Evolutionary conservation across 2,797 vertebrate genomes (phyloP), one percentile per base, ranked within the genome.

Genomic region (Clarias laeviceps): DNA sequence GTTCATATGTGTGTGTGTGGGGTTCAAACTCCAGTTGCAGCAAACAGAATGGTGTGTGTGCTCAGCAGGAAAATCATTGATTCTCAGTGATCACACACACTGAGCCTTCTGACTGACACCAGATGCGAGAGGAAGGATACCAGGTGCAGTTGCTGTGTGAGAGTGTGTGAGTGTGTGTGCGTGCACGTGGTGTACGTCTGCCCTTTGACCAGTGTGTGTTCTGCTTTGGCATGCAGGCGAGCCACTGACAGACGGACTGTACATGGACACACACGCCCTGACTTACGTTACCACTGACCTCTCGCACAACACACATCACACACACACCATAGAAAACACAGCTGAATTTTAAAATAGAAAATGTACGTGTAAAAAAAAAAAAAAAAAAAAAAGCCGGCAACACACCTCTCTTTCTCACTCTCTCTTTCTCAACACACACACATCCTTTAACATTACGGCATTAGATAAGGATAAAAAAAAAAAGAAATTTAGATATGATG

Each of bases 41-140:
- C 0, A 15, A 61, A 74, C 76, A 80, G 77, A 56, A 80, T 62
- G 54, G 54, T 18, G 66, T 74, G 66, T 80, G 82, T 32, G 61
- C 56, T 64, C 65, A 85, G 81, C 50, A 54, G 50, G 50, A 64
- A 80, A 83, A 50, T 82, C 70, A 45, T 34, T 81, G 32, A 85
- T 59, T 34, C 72, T 59, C 50, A 29, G 54, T 5, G 3, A 56
- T 32, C 22, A 37, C 82, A 59, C 72, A 68, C 27, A 78, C 50
- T 65, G 45, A 84, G 56, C 8, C 17, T 80, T 27, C 24, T 27
- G 29, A 64, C 78, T 22, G 61, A 65, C n/a, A 59, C 62, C 68
- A 83, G 34, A 61, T 56, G 0, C 61, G 1, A 56, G 64, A 68
- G 59, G 37, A 83, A 62, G n/a, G 12, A 76, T 65, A 59, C 70